Conservation (phyloP, 2,797 vertebrate genomes). For the Sebastes miniatus region DNA sequence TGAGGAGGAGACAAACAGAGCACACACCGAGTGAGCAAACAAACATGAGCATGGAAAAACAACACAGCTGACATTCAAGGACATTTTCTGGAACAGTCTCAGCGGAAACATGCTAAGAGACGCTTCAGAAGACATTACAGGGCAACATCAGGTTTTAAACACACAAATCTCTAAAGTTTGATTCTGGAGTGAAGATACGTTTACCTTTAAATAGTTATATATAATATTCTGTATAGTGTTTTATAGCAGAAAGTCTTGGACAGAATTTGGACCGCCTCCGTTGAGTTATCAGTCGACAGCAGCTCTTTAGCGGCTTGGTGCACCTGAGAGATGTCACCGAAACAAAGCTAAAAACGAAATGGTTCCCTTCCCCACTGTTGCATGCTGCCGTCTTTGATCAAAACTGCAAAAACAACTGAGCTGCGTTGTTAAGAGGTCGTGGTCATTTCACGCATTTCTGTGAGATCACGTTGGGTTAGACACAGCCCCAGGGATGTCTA, state of each 20-base stretch:
- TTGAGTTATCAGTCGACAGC: conserved; percentile 3
- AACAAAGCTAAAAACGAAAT: neutral
- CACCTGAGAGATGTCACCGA: neutral
- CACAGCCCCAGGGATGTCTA: too few relatives aligned
- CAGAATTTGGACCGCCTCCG: neutral
- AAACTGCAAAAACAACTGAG: neutral
- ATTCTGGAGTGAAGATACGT: neutral
- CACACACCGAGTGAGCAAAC: conserved; percentile 48
- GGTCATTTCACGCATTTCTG: too few relatives aligned
- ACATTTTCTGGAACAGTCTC: neutral
- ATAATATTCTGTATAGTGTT: neutral
- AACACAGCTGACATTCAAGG: conserved; percentile 53
- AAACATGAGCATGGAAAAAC: conserved; percentile 26
- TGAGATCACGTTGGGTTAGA: too few relatives aligned
- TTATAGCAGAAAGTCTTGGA: neutral
- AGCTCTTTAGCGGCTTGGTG: neutral
- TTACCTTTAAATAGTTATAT: neutral
- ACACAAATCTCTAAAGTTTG: neutral
- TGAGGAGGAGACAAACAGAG: conserved; percentile 70
- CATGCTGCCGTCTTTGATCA: neutral
- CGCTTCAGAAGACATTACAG: neutral
- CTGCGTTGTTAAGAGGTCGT: too few relatives aligned
- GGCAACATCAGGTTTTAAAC: neutral
- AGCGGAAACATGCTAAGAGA: neutral
- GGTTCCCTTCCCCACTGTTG: neutral